Conservation (phyloP, 2,888 invertebrate genomes). For the Meiosimyza decipiens region DNA sequence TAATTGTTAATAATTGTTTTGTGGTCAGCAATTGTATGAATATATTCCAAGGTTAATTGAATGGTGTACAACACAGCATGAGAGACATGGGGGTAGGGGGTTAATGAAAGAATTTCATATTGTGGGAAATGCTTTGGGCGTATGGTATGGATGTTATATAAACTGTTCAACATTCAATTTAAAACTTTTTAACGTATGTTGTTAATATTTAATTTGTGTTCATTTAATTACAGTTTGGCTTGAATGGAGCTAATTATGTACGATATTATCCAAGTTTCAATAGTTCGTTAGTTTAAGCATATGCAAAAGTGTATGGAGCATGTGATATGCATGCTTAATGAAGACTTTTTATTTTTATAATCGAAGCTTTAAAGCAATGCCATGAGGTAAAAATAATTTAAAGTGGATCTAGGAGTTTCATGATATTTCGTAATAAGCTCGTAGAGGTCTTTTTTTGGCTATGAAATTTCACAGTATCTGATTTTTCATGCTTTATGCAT, state of each 20-base stretch:
- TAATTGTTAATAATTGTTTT: slow-evolving; percentile 42
- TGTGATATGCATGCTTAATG: neutral
- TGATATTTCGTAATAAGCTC: too few species aligned
- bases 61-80: neutral
- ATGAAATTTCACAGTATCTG: too few species aligned
- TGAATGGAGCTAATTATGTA: slow-evolving; percentile 25
- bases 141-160: neutral
- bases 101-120: neutral
- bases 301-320: neutral
- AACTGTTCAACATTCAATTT: neutral
- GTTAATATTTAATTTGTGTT: slow-evolving; percentile 4
- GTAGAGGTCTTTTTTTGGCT: too few species aligned
- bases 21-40: slow-evolving; percentile 34
- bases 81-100: neutral
- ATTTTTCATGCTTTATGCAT: too few species aligned
- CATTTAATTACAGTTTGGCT: slow-evolving; percentile 23
- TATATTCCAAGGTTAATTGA: slow-evolving; percentile 14
- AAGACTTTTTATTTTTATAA: too few species aligned
- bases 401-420: too few species aligned
- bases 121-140: slow-evolving; percentile 1
- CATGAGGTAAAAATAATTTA: too few species aligned
- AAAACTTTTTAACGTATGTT: neutral
- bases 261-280: slow-evolving; percentile 1
- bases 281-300: neutral
- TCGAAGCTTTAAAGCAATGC: too few species aligned